A percentile compares a stretch with the other conserved stretches of the same genome.
Conservation (phyloP, 2,113 vertebrate species). For the Cebus imitator region DNA sequence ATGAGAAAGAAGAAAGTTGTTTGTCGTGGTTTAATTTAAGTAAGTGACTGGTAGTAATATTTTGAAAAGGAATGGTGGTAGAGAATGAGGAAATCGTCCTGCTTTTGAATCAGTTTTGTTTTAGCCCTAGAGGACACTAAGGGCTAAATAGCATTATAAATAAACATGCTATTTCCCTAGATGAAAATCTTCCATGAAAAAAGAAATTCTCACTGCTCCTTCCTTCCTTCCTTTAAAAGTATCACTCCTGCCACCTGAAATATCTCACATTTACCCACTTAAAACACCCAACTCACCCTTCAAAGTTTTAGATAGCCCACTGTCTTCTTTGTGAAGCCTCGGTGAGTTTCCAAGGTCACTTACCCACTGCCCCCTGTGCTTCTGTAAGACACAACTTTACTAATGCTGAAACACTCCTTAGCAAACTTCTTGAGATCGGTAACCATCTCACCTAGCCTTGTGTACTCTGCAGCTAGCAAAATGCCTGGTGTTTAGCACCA, state of each 20-base stretch:
- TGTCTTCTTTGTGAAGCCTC: not conserved
- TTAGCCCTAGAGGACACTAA: not conserved
- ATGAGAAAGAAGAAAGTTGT: not conserved
- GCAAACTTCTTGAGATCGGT: not conserved
- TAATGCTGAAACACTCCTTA: rapidly evolving
- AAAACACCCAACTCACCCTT: not conserved
- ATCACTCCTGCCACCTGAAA: not conserved
- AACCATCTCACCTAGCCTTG: not conserved
- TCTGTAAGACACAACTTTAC: not conserved
- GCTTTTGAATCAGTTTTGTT: not conserved
- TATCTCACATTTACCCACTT: not conserved
- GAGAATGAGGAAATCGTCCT: not conserved
- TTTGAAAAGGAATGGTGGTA: not conserved
- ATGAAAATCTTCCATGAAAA: not conserved
- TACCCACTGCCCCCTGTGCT: not conserved
- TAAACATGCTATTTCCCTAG: not conserved
- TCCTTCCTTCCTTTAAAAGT: slow-evolving; percentile 38
- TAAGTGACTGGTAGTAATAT: not conserved
- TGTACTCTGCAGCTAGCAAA: not conserved
- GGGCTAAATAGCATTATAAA: not conserved
- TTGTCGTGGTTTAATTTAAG: not conserved
- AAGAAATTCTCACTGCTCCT: not conserved
- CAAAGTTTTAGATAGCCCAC: not conserved
- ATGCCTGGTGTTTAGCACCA: not conserved
- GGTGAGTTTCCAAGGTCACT: not conserved